These are phyloP conservation scores for Athalia rosae DNA, from an alignment of 2,888 invertebrate genomes.

Conservation along the genomic window DNA sequence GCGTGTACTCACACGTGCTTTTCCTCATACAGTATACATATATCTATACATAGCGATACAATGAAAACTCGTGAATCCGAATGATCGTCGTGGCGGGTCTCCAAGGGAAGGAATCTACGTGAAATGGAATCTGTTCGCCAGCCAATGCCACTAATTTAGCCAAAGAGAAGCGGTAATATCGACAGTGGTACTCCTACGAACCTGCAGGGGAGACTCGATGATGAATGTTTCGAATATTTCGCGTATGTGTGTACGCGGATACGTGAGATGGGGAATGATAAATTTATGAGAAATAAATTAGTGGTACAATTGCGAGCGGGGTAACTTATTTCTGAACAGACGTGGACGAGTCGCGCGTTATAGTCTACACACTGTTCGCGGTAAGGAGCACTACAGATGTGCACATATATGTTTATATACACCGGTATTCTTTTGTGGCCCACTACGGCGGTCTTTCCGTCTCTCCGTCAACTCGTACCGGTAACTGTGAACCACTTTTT, in stretches of 20 bases:
- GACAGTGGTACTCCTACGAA: slow-evolving; percentile 32
- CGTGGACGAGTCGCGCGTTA: slow-evolving; percentile 34
- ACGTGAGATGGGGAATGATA: slow-evolving; percentile 34
- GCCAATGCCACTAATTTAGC: slow-evolving; percentile 30
- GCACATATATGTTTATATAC: slow-evolving; percentile 1
- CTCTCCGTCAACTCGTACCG: slow-evolving; percentile 41
- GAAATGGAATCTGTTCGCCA: slow-evolving; percentile 28
- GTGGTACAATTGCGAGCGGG: slow-evolving; percentile 40
- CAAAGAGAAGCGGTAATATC: slow-evolving; percentile 24
- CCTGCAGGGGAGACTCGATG: slow-evolving; percentile 5
- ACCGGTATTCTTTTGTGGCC: slow-evolving; percentile 29
- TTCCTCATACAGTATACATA: neutral
- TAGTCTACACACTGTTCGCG: neutral
- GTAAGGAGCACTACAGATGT: neutral
- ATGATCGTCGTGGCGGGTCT: slow-evolving; percentile 33
- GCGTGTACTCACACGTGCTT: slow-evolving; percentile 11
- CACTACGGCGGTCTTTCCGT: slow-evolving; percentile 38
- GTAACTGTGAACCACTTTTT: slow-evolving; percentile 48
- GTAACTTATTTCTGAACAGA: slow-evolving; percentile 8
- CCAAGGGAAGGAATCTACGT: slow-evolving; percentile 3
- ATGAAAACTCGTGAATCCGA: neutral
- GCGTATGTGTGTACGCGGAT: neutral
- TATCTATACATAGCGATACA: neutral
- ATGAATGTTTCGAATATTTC: slow-evolving; percentile 22
- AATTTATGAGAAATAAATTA: slow-evolving; percentile 39